These are phyloP conservation scores for Balaeniceps rex DNA, from an alignment of 2,113 vertebrate species.

Conservation along the genomic window DNA sequence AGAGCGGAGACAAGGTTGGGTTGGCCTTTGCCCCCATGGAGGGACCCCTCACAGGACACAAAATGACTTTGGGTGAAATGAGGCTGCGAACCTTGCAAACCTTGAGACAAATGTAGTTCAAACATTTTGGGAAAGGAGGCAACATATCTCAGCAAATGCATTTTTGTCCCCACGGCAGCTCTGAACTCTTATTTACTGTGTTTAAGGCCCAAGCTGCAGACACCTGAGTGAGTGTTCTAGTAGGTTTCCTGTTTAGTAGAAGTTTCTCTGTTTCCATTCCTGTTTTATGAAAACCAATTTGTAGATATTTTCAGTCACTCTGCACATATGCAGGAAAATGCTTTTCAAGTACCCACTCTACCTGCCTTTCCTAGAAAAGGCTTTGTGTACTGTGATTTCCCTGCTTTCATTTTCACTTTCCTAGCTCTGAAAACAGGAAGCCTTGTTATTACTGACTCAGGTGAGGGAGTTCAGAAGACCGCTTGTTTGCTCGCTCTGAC, in stretches of 20 bases:
- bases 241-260: conserved; percentile 43
- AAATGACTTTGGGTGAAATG: not conserved
- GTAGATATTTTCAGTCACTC: conserved; percentile 36
- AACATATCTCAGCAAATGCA: not conserved
- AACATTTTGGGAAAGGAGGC: not conserved
- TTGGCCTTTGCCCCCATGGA: not conserved
- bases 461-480: not conserved
- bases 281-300: conserved; percentile 56
- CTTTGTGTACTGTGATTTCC: not conserved
- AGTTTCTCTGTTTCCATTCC: not conserved
- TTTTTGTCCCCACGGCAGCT: not conserved
- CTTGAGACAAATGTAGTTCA: not conserved
- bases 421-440: conserved; percentile 37
- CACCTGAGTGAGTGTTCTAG: not conserved
- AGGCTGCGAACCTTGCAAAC: not conserved
- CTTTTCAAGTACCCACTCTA: conserved; percentile 32
- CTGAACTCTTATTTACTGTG: not conserved
- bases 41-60: not conserved
- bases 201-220: conserved; percentile 7
- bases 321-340: conserved; percentile 11
- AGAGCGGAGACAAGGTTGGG: not conserved
- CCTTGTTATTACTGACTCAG: conserved; percentile 13
- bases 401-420: conserved; percentile 21
- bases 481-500: not conserved
- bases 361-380: conserved; percentile 50